Evolutionary conservation across 2,888 invertebrate species (phyloP).

Genomic region (Ischnura elegans): DNA sequence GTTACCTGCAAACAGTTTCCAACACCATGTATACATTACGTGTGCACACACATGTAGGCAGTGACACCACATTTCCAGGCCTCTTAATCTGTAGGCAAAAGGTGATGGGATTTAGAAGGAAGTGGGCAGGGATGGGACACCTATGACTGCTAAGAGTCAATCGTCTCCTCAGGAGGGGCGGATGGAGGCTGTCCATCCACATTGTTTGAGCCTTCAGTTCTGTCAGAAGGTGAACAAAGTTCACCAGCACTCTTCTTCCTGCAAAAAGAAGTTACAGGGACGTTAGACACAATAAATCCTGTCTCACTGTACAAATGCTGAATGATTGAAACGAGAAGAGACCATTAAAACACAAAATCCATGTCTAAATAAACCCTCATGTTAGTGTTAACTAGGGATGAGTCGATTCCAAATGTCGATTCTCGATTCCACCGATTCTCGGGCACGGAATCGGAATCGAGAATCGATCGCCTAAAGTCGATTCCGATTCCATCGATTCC

Average conservation of each 20-base stretch:
- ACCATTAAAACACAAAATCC: too few species aligned
- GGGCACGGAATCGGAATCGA: too few species aligned
- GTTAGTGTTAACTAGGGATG: too few species aligned
- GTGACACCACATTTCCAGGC: constrained; percentile 62
- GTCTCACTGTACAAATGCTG: too few species aligned
- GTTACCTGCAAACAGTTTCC: constrained; percentile 52
- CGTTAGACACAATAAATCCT: too few species aligned
- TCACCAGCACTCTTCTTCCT: constrained; percentile 40
- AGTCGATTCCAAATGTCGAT: too few species aligned
- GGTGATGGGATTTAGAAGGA: background rate
- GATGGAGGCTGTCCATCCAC: background rate
- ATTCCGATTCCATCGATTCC: too few species aligned
- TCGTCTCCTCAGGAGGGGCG: constrained; percentile 26
- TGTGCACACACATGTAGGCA: constrained; percentile 56
- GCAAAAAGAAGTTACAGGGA: background rate
- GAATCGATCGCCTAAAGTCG: too few species aligned
- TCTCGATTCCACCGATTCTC: too few species aligned
- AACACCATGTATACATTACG: constrained; percentile 41
- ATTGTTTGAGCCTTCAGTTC: constrained; percentile 20
- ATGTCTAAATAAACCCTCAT: too few species aligned
- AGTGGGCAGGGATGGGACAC: background rate
- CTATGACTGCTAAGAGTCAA: background rate
- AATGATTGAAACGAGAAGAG: too few species aligned
- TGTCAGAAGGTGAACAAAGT: constrained; percentile 10
- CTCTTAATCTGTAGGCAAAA: constrained; percentile 42